phyloP scores from a whole-genome alignment of 2,113 vertebrate genomes.

The Lipophrys pholis region DNA sequence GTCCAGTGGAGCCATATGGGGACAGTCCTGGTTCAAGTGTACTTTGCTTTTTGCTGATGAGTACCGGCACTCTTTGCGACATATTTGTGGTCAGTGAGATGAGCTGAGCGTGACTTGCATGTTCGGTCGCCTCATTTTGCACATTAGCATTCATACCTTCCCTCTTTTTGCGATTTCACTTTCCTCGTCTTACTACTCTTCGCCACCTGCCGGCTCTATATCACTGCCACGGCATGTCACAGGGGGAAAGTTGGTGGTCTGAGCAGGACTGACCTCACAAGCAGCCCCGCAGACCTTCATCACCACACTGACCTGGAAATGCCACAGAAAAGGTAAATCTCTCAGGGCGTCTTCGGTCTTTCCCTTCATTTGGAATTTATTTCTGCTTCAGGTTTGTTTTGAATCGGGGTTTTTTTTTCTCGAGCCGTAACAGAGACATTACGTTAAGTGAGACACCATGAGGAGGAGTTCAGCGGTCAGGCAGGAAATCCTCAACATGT shows the following conservation, averaged over 20 bases:
- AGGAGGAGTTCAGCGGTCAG: no score
- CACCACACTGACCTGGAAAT: slow-evolving; percentile 11
- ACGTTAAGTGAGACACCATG: no score
- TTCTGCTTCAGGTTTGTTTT: no score
- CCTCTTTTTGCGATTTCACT: slow-evolving; percentile 33
- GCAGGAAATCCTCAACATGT: no score
- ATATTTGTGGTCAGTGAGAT: slow-evolving; percentile 33
- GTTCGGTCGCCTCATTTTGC: slow-evolving; percentile 26
- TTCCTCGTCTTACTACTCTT: slow-evolving; percentile 23
- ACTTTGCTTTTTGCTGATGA: slow-evolving; percentile 2
- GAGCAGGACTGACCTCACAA: neutral
- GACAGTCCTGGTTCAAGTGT: neutral
- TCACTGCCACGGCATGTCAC: slow-evolving; percentile 63
- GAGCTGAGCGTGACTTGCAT: slow-evolving; percentile 40
- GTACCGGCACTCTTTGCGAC: neutral
- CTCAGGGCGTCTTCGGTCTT: neutral
- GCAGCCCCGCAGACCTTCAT: neutral
- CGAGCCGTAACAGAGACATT: no score
- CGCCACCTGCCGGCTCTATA: slow-evolving; percentile 75
- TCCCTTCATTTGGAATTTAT: neutral
- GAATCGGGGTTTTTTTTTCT: no score
- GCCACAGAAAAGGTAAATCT: slow-evolving; percentile 41
- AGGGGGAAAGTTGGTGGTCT: slow-evolving; percentile 45
- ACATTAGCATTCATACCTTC: slow-evolving; percentile 30
- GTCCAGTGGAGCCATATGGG: neutral